Evolutionary conservation across 2,797 vertebrate species (phyloP).

Genomic region (Fringilla coelebs): DNA sequence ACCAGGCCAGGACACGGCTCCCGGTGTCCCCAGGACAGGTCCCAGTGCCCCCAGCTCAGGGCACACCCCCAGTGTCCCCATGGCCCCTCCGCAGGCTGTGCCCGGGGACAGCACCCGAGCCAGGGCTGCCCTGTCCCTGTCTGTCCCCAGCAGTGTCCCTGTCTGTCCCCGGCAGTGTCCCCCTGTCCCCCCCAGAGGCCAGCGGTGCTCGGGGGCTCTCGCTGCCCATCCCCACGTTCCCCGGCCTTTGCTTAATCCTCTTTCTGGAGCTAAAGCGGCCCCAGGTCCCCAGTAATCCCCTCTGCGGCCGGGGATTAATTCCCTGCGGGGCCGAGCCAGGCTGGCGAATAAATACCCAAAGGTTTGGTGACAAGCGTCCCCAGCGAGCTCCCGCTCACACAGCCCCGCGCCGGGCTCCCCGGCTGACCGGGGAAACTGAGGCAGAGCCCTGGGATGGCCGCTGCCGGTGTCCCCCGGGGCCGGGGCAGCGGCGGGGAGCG

Average conservation of each 20-base stretch:
- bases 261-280: neutral
- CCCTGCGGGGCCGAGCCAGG: neutral
- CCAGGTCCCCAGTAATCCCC: neutral
- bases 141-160: neutral
- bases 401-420: accelerated
- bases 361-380: neutral
- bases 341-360: neutral
- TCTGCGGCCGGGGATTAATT: neutral
- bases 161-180: neutral
- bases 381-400: accelerated
- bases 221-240: neutral
- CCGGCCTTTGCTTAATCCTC: neutral
- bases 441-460: neutral
- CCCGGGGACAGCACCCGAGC: neutral
- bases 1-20: too few relatives aligned
- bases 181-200: neutral
- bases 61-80: accelerated
- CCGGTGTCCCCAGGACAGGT: neutral
- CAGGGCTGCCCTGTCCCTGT: neutral
- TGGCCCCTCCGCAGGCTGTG: accelerated
- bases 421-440: neutral
- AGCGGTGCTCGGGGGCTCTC: neutral
- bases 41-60: neutral
- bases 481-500: neutral
- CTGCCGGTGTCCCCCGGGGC: neutral